These are phyloP conservation scores for Agonopterix arenella DNA, from an alignment of 2,888 invertebrate species.

Conservation along the genomic window DNA sequence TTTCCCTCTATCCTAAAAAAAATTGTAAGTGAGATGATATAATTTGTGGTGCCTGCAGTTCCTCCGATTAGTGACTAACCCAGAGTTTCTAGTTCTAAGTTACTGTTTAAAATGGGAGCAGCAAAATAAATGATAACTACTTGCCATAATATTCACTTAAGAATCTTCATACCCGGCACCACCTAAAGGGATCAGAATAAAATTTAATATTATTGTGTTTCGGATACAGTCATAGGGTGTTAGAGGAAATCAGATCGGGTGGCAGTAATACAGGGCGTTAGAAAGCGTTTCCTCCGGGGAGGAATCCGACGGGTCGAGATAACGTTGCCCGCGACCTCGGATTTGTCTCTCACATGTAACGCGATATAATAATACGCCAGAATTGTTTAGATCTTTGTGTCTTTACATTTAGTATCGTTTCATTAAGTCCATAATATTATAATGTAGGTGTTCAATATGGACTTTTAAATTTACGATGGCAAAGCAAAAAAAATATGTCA, in stretches of 20 bases:
- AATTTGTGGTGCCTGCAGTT: too few relatives aligned
- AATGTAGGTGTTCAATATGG: not conserved
- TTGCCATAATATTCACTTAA: not conserved
- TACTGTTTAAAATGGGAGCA: too few relatives aligned
- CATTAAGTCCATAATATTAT: not conserved
- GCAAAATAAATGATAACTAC: not conserved
- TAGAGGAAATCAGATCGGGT: constrained; percentile 45
- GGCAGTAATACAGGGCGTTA: constrained; percentile 41
- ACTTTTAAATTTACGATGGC: not conserved
- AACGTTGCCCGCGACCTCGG: constrained; percentile 46
- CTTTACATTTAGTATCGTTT: not conserved
- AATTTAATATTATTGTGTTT: constrained; percentile 43
- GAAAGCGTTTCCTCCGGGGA: constrained; percentile 54
- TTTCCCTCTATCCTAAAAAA: too few relatives aligned
- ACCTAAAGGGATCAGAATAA: constrained; percentile 19
- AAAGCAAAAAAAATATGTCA: too few relatives aligned
- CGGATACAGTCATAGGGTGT: constrained; percentile 39
- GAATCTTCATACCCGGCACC: not conserved
- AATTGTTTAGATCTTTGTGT: constrained; percentile 24
- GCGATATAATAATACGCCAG: constrained; percentile 28
- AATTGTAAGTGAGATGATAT: too few relatives aligned
- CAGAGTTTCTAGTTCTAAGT: too few relatives aligned
- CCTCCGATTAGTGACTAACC: too few relatives aligned
- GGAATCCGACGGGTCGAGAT: constrained; percentile 39
- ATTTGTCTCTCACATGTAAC: constrained; percentile 42